These are phyloP conservation scores for Stomatorhinus ivindoensis DNA, from an alignment of 2,113 vertebrate genomes.

Conservation along the genomic window DNA sequence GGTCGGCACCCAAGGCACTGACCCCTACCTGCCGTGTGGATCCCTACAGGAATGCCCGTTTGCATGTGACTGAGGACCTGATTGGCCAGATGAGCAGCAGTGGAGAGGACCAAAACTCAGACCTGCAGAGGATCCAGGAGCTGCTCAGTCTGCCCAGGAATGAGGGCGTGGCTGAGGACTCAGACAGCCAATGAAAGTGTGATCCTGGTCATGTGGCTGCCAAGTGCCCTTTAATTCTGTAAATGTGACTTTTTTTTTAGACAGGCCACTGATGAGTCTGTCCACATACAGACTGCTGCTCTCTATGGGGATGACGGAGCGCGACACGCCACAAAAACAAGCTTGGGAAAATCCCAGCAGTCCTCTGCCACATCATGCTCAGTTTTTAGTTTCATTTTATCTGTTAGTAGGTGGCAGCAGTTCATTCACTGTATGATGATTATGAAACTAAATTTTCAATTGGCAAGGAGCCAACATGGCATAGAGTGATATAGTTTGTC, in stretches of 20 bases:
- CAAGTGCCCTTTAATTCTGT: not conserved
- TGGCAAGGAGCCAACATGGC: not conserved
- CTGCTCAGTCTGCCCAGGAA: constrained; percentile 51
- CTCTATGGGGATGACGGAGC: not conserved
- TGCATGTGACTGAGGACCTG: constrained; percentile 60
- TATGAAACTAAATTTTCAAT: not conserved
- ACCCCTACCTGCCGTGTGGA: not conserved
- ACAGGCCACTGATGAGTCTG: not conserved
- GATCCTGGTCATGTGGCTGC: not conserved
- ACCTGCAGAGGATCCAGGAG: constrained; percentile 55
- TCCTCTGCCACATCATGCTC: not conserved
- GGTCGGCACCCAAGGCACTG: not conserved
- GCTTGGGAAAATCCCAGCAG: not conserved
- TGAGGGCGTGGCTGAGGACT: constrained; percentile 24
- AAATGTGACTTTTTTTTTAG: not conserved
- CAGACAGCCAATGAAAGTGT: constrained; percentile 23
- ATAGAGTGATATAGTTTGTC: not conserved
- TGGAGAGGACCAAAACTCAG: constrained; percentile 26
- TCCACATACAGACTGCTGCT: not conserved
- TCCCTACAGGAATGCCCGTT: constrained; percentile 49
- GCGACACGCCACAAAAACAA: not conserved
- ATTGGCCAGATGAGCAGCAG: constrained; percentile 44
- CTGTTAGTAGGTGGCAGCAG: not conserved
- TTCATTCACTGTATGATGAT: not conserved
- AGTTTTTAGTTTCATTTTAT: not conserved